phyloP scores from a whole-genome alignment of 2,113 vertebrate species.

The Corythaixoides concolor region DNA sequence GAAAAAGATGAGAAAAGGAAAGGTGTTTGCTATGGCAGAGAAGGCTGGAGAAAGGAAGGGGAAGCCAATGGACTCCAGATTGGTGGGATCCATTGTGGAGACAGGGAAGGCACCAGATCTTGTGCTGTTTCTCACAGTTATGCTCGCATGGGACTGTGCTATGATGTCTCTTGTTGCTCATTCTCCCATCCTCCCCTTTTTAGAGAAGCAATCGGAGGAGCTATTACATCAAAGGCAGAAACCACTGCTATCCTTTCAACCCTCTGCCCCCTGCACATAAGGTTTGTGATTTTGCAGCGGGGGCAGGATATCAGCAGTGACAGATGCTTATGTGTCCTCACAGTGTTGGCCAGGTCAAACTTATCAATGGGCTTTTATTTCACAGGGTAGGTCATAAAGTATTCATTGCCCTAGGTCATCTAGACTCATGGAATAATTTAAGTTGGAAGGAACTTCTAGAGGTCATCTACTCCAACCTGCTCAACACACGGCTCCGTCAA shows the following conservation, averaged over 20 bases:
- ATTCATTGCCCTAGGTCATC: conserved; percentile 59
- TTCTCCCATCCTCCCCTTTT: not conserved
- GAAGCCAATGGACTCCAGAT: not conserved
- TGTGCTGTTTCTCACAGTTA: not conserved
- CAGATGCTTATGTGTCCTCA: not conserved
- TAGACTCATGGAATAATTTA: conserved; percentile 65
- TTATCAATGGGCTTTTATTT: conserved; percentile 68
- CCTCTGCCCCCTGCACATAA: not conserved
- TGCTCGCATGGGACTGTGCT: not conserved
- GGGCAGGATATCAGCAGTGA: conserved; percentile 54
- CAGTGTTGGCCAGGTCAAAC: conserved; percentile 66
- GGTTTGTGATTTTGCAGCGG: conserved; percentile 35
- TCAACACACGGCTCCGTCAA: not conserved
- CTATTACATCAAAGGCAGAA: not conserved
- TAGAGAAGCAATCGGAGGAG: not conserved
- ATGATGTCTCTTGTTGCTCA: not conserved
- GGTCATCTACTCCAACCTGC: conserved; percentile 19
- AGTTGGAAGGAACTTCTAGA: conserved; percentile 55
- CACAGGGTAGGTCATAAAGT: conserved; percentile 58
- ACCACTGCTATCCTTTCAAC: conserved; percentile 20
- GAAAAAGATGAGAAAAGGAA: not conserved
- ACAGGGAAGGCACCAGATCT: not conserved
- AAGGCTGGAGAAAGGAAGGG: not conserved
- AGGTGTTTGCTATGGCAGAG: not conserved
- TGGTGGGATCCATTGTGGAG: not conserved